These are phyloP conservation scores for Orbicella faveolata DNA, from an alignment of 64 coral and sea anemone genomes.

Conservation along the genomic window DNA sequence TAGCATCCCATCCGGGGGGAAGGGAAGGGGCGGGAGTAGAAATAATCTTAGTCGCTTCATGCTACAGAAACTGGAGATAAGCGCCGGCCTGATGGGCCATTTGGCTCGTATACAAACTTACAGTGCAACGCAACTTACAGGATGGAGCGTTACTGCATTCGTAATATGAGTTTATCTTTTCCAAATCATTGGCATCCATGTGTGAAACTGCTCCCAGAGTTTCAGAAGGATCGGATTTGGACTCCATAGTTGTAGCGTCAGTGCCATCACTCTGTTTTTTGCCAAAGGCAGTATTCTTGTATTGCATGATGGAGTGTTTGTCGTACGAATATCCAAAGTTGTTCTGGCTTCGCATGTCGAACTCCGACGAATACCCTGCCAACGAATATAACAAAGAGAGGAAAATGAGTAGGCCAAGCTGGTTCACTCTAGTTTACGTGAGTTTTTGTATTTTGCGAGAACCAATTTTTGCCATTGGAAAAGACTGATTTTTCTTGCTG, in stretches of 20 bases:
- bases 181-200: slow-evolving; percentile 15
- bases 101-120: too few relatives aligned
- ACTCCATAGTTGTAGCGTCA: not conserved
- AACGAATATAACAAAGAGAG: not conserved
- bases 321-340: not conserved
- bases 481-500: too few relatives aligned
- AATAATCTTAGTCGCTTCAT: too few relatives aligned
- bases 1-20: too few relatives aligned
- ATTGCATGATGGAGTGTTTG: not conserved
- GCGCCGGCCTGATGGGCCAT: too few relatives aligned
- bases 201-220: not conserved
- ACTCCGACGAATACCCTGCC: not conserved
- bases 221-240: not conserved
- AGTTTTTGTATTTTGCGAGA: too few relatives aligned
- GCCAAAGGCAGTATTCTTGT: not conserved
- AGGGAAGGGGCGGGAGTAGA: too few relatives aligned
- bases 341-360: not conserved
- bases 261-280: not conserved
- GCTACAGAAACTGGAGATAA: too few relatives aligned
- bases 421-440: too few relatives aligned
- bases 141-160: not conserved
- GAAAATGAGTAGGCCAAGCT: too few relatives aligned
- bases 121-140: not conserved
- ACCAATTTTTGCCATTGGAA: too few relatives aligned
- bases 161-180: not conserved